Base-by-base conservation (phyloP, 1,140 invertebrate species). In the Thalassaphorura encarpata region DNA sequence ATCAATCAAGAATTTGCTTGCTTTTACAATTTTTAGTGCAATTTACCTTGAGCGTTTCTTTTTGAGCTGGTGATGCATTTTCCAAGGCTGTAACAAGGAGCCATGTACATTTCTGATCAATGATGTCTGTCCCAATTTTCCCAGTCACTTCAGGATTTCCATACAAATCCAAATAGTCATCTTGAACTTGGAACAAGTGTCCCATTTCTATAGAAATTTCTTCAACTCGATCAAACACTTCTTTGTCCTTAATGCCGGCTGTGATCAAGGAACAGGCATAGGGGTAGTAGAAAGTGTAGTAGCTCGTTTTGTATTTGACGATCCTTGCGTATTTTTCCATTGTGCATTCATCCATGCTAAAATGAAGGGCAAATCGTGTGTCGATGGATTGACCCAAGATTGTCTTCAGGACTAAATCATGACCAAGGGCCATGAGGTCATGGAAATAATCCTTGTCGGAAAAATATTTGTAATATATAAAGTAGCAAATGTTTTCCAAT, bases 101-200 rank as follows among this genome's bases (percentile, higher is more conserved):
- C 94, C 95, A 97, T 0, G 89, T 83, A 72, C 94, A 97, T 76
- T 97, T 98, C 28, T 90, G 91, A 63, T 95, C 89, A 71, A 85
- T 76, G 58, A 97, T 96, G 68, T 98, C 94, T 2, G 82, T 91
- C 18, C 89, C 88, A 24, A 82, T 73, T 75, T 97, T 98, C 2
- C 92, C 94, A 5, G 83, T 94, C 0, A 87, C 75, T 23, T 79
- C 73, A 15, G 83, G 77, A 71, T 95, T 81, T 1, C 92, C 93
- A 70, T 85, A 98, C 69, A 87, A 93, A 71, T 97, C 93, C 15
- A 97, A 74, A 69, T 85, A 97, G 69, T 98, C 95, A 73, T 99
- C 89, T 80, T 94, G 78, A 33, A 80, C 85, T 81, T 97, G 94
- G 69, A 87, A 97, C 67, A 92, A 92, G 66, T 89, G 82, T 23